phyloP scores from a whole-genome alignment of 2,113 vertebrate genomes.

The Trochalopteron elliotii region DNA sequence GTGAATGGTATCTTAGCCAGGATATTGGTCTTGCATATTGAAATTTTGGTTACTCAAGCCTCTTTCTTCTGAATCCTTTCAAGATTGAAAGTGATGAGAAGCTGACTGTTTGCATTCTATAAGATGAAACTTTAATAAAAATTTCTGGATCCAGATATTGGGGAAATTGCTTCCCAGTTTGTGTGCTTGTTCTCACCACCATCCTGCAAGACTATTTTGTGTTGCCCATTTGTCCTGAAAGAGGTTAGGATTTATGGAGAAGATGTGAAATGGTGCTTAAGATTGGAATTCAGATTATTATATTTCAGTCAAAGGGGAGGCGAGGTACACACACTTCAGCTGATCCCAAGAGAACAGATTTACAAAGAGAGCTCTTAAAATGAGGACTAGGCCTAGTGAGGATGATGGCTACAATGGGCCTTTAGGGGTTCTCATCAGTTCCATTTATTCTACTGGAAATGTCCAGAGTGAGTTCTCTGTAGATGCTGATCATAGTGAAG shows the following conservation, averaged over 20 bases:
- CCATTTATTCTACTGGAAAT: neutral
- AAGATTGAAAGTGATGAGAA: neutral
- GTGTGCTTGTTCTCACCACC: neutral
- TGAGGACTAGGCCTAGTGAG: neutral
- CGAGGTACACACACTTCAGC: neutral
- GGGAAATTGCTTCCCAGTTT: neutral
- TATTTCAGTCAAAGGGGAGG: neutral
- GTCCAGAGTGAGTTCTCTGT: neutral
- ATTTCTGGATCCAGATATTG: neutral
- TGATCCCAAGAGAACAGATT: neutral
- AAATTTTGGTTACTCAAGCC: neutral
- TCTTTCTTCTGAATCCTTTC: neutral
- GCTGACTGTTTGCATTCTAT: neutral
- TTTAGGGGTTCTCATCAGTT: neutral
- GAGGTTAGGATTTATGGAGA: neutral
- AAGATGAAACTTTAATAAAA: neutral
- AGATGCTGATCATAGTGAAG: neutral
- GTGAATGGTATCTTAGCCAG: neutral
- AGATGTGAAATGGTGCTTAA: neutral
- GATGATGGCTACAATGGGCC: neutral
- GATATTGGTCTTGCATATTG: neutral
- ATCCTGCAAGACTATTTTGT: neutral
- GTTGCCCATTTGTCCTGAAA: neutral
- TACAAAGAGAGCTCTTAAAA: neutral
- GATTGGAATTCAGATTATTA: neutral